phyloP scores from a whole-genome alignment of 1,140 invertebrate genomes.

The Micrasema longulum region DNA sequence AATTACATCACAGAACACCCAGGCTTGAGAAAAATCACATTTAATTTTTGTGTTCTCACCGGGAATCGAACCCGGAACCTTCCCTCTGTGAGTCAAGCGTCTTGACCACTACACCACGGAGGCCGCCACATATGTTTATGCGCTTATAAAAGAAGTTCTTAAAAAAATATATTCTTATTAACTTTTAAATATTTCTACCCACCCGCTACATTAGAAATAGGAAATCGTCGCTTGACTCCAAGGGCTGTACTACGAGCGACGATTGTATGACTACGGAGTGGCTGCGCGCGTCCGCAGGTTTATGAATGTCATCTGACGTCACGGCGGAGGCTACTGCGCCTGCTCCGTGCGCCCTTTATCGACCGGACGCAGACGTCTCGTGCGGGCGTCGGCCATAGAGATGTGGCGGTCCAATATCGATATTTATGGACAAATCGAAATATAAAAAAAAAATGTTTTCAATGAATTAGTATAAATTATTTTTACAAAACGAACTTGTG shows the following conservation, averaged over 20 bases:
- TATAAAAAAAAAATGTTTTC: neutral
- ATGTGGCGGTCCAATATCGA: neutral
- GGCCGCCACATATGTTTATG: too few relatives aligned
- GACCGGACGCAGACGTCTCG: constrained; percentile 38
- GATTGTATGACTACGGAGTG: constrained; percentile 38
- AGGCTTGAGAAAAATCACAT: too few relatives aligned
- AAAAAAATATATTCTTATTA: too few relatives aligned
- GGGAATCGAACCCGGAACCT: too few relatives aligned
- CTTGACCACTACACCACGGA: too few relatives aligned
- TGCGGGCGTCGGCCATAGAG: constrained; percentile 46
- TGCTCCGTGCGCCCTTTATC: constrained; percentile 49
- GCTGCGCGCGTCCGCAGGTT: constrained; percentile 42
- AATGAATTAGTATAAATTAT: neutral
- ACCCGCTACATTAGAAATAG: too few relatives aligned
- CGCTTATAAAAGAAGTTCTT: too few relatives aligned
- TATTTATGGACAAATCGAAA: neutral
- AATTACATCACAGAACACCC: too few relatives aligned
- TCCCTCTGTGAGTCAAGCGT: too few relatives aligned
- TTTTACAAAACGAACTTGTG: neutral
- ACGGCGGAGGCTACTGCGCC: constrained; percentile 38
- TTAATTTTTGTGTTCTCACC: too few relatives aligned
- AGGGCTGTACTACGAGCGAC: constrained; percentile 26
- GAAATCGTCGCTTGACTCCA: too few relatives aligned
- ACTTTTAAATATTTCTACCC: too few relatives aligned
- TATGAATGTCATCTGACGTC: constrained; percentile 55